Conservation (phyloP, 2,113 vertebrate genomes). For the Melanostigma gelatinosum region DNA sequence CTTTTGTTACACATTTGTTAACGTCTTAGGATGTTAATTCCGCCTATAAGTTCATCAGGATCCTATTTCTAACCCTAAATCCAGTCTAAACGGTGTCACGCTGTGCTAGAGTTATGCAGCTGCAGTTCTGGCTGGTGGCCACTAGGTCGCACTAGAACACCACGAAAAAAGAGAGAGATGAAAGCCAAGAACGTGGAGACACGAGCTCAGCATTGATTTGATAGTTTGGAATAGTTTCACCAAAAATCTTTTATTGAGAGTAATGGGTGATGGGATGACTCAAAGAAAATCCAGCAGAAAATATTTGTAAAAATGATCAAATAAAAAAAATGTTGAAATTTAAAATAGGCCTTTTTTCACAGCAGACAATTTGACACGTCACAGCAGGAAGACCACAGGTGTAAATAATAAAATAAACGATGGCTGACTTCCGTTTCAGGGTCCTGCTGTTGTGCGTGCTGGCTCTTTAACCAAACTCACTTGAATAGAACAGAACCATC, state of each 20-base stretch:
- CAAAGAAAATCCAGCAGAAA: neutral
- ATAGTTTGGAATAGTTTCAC: neutral
- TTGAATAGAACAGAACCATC: too few relatives aligned
- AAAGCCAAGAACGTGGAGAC: too few relatives aligned
- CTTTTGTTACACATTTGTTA: neutral
- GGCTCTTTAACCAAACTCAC: neutral
- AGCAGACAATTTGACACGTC: too few relatives aligned
- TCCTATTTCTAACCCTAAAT: neutral
- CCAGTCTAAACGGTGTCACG: neutral
- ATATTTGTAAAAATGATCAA: neutral
- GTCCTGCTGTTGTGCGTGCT: neutral
- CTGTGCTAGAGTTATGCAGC: neutral
- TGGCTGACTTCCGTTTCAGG: neutral
- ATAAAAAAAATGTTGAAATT: neutral
- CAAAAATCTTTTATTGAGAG: neutral
- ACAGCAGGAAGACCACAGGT: too few relatives aligned
- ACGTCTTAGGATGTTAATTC: neutral
- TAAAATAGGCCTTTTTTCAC: too few relatives aligned
- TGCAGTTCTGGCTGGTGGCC: slow-evolving; percentile 36
- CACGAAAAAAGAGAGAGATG: slow-evolving; percentile 14
- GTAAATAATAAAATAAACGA: neutral
- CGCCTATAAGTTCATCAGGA: neutral
- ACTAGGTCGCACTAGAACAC: slow-evolving; percentile 62
- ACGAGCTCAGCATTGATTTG: slow-evolving; percentile 14
- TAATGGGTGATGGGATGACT: neutral